Evolutionary conservation across 2,888 invertebrate species (phyloP).

Genomic region (Camptogramma bilineatum): DNA sequence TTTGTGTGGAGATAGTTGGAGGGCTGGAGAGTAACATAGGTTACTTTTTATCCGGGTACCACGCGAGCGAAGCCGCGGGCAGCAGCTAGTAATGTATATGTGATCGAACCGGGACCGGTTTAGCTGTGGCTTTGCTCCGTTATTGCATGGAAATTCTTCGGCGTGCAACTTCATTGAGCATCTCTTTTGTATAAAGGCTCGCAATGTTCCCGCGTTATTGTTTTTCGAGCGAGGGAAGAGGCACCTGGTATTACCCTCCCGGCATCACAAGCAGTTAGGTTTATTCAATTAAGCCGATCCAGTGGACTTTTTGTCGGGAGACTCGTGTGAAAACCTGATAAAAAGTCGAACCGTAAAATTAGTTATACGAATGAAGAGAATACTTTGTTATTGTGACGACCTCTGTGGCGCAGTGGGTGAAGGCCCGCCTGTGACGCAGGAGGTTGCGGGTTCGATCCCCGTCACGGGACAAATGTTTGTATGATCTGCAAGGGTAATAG

Average conservation of each 20-base stretch:
- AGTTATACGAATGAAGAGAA: constrained; percentile 1
- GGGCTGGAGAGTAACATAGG: too few relatives aligned
- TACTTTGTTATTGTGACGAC: neutral
- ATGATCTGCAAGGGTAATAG: too few relatives aligned
- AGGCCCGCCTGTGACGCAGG: too few relatives aligned
- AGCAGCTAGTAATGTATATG: too few relatives aligned
- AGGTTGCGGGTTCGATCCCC: too few relatives aligned
- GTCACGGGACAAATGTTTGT: too few relatives aligned
- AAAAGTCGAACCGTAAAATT: constrained; percentile 16
- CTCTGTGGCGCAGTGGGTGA: too few relatives aligned
- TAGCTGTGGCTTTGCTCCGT: constrained; percentile 58
- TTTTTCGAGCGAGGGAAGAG: constrained; percentile 76
- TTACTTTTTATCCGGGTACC: too few relatives aligned
- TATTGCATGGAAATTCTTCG: constrained; percentile 84
- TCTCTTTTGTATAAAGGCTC: constrained; percentile 81
- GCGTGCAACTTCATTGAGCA: constrained; percentile 83
- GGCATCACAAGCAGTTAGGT: constrained; percentile 73
- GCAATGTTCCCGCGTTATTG: constrained; percentile 81
- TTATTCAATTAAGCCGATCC: constrained; percentile 72
- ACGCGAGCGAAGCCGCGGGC: too few relatives aligned
- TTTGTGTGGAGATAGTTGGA: too few relatives aligned
- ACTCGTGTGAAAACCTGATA: constrained; percentile 48
- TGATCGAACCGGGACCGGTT: neutral
- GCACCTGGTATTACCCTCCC: constrained; percentile 75
- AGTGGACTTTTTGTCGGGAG: constrained; percentile 53